phyloP scores from a whole-genome alignment of 1,140 invertebrate genomes.

The Acromyrmex heyeri region DNA sequence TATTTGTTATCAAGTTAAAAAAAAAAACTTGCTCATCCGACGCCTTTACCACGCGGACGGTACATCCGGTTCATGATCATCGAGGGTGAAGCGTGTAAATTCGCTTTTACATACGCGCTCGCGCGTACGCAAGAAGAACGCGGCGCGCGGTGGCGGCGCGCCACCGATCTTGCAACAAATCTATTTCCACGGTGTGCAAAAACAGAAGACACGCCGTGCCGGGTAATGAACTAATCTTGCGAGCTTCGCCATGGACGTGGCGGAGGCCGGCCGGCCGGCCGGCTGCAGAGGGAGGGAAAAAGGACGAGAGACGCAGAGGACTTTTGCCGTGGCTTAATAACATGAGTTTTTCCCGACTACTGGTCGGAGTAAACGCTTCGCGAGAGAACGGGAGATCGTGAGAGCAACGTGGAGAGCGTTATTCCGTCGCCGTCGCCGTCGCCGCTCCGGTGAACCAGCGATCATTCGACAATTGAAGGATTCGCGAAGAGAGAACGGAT shows the following conservation, averaged over 20 bases:
- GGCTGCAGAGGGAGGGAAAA: slow-evolving; percentile 43
- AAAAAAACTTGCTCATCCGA: neutral
- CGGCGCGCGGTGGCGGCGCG: slow-evolving; percentile 43
- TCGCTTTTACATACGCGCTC: slow-evolving; percentile 44
- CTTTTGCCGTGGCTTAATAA: slow-evolving; percentile 80
- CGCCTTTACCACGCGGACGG: neutral
- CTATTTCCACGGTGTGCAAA: slow-evolving; percentile 79
- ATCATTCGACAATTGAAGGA: slow-evolving; percentile 23
- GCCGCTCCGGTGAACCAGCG: slow-evolving; percentile 18
- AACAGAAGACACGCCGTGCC: slow-evolving; percentile 78
- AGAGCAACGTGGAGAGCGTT: slow-evolving; percentile 39
- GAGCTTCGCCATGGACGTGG: slow-evolving; percentile 58
- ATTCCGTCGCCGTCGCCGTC: slow-evolving; percentile 7
- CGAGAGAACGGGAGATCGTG: slow-evolving; percentile 52
- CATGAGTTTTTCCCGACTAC: slow-evolving; percentile 77
- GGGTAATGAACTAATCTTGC: slow-evolving; percentile 82
- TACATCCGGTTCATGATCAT: slow-evolving; percentile 40
- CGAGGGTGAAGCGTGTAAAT: slow-evolving; percentile 25
- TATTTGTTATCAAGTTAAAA: neutral
- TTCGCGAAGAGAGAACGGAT: neutral
- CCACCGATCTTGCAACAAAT: slow-evolving; percentile 80
- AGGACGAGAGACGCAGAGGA: slow-evolving; percentile 61
- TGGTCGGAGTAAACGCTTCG: slow-evolving; percentile 66
- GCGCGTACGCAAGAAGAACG: slow-evolving; percentile 74
- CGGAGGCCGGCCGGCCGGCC: slow-evolving; percentile 32